These are phyloP conservation scores for Gnathochromis pfefferi DNA, from an alignment of 2,113 vertebrate genomes.

Conservation along the genomic window DNA sequence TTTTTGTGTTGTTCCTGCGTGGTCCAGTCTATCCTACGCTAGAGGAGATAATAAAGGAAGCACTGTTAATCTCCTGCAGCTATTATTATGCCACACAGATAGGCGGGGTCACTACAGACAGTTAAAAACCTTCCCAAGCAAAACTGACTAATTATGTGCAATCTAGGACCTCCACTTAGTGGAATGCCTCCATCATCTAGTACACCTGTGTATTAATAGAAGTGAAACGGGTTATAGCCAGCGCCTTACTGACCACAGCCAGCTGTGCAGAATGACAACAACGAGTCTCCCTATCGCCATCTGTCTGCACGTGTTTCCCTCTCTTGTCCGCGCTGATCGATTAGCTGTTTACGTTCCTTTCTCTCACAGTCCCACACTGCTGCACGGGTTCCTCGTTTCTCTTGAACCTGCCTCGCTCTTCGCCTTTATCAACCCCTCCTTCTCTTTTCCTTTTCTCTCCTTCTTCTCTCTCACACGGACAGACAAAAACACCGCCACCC, in stretches of 20 bases:
- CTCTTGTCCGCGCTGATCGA: neutral
- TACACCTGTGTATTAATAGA: neutral
- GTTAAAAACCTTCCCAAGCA: neutral
- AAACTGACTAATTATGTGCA: neutral
- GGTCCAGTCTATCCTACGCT: neutral
- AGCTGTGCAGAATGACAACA: constrained; percentile 32
- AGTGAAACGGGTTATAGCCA: neutral
- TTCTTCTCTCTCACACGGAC: constrained; percentile 14
- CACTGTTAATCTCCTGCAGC: neutral
- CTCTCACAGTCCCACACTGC: neutral
- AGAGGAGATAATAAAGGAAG: neutral
- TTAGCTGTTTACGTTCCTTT: constrained; percentile 13
- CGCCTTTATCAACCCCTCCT: neutral
- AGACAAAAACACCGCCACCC: constrained; percentile 46
- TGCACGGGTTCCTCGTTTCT: neutral
- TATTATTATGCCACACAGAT: neutral
- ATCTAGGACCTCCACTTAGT: neutral
- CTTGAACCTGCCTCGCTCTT: neutral
- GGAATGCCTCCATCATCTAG: neutral
- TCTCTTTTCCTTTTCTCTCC: neutral
- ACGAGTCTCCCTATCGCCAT: neutral
- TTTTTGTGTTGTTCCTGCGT: neutral
- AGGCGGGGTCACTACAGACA: neutral
- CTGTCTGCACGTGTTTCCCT: neutral
- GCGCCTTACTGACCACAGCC: constrained; percentile 6